phyloP scores from a whole-genome alignment of 2,113 vertebrate genomes.

The Tricholaema leucomelas region DNA sequence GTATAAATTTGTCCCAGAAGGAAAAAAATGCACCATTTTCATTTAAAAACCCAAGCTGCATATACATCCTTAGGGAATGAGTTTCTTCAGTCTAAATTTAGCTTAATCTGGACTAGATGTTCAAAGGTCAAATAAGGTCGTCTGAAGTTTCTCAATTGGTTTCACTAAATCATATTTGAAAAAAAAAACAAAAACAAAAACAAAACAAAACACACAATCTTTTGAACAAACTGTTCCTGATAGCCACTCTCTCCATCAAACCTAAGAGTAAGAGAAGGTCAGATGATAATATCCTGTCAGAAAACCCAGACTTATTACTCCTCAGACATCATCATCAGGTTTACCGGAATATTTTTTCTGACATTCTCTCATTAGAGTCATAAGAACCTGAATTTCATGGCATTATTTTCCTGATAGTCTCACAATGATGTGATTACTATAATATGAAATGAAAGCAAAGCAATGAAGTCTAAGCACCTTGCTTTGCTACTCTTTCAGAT shows the following conservation, averaged over 20 bases:
- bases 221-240: not conserved
- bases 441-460: not conserved
- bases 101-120: not conserved
- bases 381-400: not conserved
- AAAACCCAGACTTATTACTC: not conserved
- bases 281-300: not conserved
- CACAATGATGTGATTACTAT: not conserved
- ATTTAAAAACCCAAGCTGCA: not conserved
- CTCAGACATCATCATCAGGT: not conserved
- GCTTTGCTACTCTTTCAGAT: not conserved
- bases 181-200: too few species aligned
- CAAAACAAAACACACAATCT: too few species aligned
- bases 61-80: not conserved
- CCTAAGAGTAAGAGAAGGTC: not conserved
- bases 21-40: not conserved
- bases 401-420: not conserved
- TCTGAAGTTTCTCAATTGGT: not conserved
- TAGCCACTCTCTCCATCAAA: not conserved
- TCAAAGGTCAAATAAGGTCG: not conserved
- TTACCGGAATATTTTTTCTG: not conserved
- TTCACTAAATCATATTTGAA: not conserved
- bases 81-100: not conserved
- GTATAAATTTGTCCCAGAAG: not conserved
- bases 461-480: not conserved
- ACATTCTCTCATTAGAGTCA: not conserved